Base-by-base conservation (phyloP, 1,140 invertebrate species). In the Ostrea denselamellosa region DNA sequence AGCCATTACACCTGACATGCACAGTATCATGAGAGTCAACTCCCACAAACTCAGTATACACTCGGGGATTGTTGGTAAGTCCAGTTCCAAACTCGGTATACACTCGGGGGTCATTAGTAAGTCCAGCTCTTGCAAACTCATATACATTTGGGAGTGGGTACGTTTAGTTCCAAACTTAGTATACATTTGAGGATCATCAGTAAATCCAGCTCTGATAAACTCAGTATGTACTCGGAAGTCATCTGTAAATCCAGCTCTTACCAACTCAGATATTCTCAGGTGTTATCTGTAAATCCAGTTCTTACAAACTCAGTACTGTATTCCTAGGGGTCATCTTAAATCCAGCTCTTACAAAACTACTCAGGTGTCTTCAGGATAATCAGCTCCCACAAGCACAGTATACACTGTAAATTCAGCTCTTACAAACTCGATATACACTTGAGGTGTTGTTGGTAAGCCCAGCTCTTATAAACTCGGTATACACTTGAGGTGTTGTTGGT, bases 1-100 rank as follows among this genome's bases (percentile, higher is more conserved):
- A 19, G 90, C 91, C 44, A 91, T 93, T 25, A 92, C 92, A 2
- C 91, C 93, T 3, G 90, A 92, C 85, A 93, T 93, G 91, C 89
- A 91, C 58, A 86, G 77, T 68, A 83, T 81, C 52, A 52, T 88
- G 4, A 88, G 65, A 81, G 19, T 51, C 2, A 86, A 88, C 28
- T 28, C 34, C 17, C 28, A 53, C 19, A 56, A 77, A 28, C 51
- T 65, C 28, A 86, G 86, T 65, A 87, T 87, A 17, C 83, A 85
- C 10, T 56, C 84, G 7, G 81, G 10, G 12, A n/a, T 52, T 14
- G 52, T 81, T 8, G 44, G 44, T 81, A 81, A 86, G 65, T 54
- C 52, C 14, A 44, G 25, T 34, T 25, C 56, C 56, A 58, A 58
- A 58, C 5, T 58, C 56, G 17, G 56, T 58, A 17, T 58, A 58